Evolutionary conservation across 35 echinoderm and acorn worm species (phyloP).

Genomic region (Acanthaster planci): DNA sequence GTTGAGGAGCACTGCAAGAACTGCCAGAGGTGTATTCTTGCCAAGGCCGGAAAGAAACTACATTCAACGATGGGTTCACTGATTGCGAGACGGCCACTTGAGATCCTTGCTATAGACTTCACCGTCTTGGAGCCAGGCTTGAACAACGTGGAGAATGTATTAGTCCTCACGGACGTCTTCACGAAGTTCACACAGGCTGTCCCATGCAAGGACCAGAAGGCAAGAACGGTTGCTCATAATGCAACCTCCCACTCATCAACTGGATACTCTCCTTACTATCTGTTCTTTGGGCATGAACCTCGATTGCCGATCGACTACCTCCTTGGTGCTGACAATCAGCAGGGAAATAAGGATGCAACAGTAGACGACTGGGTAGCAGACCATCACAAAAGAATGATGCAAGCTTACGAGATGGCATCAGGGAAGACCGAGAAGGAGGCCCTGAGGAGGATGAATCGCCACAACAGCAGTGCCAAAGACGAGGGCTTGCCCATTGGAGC

Average conservation of each 20-base stretch:
- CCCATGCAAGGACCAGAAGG: slow-evolving; percentile 51
- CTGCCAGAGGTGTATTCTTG: slow-evolving; percentile 37
- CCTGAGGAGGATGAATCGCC: slow-evolving; percentile 13
- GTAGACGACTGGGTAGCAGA: slow-evolving; percentile 36
- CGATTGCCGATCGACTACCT: slow-evolving; percentile 60
- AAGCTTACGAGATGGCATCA: slow-evolving; percentile 35
- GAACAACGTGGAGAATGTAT: slow-evolving; percentile 51
- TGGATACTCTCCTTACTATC: slow-evolving; percentile 65
- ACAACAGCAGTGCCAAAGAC: slow-evolving; percentile 11
- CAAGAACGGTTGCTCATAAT: slow-evolving; percentile 66
- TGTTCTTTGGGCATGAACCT: slow-evolving; percentile 44
- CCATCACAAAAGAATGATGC: slow-evolving; percentile 44
- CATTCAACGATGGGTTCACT: slow-evolving; percentile 35
- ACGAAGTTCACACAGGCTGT: slow-evolving; percentile 37
- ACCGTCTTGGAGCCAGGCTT: slow-evolving; percentile 39
- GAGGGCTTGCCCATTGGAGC: slow-evolving; percentile 39
- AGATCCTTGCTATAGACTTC: slow-evolving; percentile 36
- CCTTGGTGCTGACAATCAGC: slow-evolving; percentile 21
- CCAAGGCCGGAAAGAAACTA: slow-evolving; percentile 44
- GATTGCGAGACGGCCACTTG: slow-evolving; percentile 9
- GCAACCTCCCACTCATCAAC: slow-evolving; percentile 66
- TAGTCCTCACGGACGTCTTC: slow-evolving; percentile 65
- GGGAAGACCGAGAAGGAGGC: slow-evolving; percentile 56
- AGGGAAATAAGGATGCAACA: background rate
- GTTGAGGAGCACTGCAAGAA: slow-evolving; percentile 29